phyloP scores from a whole-genome alignment of 53 echinoderm and acorn worm genomes.

The Holothuria scabra region DNA sequence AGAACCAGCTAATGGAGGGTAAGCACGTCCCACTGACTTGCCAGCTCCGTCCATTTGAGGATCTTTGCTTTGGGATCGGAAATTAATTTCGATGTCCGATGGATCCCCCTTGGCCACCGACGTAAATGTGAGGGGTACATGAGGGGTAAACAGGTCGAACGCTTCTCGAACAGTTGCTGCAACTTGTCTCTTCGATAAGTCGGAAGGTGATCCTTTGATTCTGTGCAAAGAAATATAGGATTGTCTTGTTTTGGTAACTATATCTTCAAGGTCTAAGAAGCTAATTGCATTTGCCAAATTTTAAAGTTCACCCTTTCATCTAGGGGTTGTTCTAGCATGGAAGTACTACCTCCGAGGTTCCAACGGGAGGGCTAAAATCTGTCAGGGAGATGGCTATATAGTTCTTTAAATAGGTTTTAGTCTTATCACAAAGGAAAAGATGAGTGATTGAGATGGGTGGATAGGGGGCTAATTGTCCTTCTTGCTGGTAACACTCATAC shows the following conservation, averaged over 20 bases:
- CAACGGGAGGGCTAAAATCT: too few species aligned
- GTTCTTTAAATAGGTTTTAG: too few species aligned
- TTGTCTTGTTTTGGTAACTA: neutral
- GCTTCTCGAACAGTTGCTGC: slow-evolving; percentile 9
- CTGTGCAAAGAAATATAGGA: neutral
- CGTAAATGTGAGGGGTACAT: slow-evolving; percentile 28
- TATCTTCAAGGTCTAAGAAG: too few species aligned
- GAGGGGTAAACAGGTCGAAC: slow-evolving; percentile 23
- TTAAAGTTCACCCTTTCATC: too few species aligned
- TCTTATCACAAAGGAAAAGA: too few species aligned
- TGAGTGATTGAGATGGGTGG: too few species aligned
- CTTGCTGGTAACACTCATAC: too few species aligned
- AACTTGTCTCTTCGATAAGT: neutral
- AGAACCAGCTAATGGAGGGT: slow-evolving; percentile 9
- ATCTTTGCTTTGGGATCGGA: neutral
- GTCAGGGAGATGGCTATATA: too few species aligned
- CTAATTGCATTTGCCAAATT: too few species aligned
- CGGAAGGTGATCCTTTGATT: slow-evolving; percentile 20
- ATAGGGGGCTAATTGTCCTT: too few species aligned
- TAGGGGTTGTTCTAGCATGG: too few species aligned
- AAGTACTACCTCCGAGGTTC: too few species aligned
- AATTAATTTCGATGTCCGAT: neutral
- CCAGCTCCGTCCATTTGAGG: slow-evolving; percentile 29
- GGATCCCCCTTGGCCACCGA: slow-evolving; percentile 20
- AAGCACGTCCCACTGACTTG: slow-evolving; percentile 21